These are phyloP conservation scores for Rhinopomastus cyanomelas DNA, from an alignment of 2,113 vertebrate species.

Conservation along the genomic window DNA sequence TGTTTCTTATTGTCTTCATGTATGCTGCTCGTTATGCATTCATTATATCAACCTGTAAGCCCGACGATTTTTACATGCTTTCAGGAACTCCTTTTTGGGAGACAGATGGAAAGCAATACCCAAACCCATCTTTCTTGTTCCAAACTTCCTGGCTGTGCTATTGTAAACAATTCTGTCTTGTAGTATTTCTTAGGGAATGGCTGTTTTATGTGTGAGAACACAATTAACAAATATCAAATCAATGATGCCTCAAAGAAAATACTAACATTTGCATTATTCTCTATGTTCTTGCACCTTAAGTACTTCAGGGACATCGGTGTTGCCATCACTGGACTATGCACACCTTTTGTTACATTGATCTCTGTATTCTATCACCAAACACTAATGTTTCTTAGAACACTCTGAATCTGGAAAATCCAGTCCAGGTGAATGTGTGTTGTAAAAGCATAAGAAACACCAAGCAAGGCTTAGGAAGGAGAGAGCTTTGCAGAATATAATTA, in stretches of 20 bases:
- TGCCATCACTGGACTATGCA: background rate
- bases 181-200: background rate
- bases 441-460: background rate
- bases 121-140: background rate
- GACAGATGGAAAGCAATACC: background rate
- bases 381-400: background rate
- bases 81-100: background rate
- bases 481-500: background rate
- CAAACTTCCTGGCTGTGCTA: background rate
- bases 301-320: background rate
- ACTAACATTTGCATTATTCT: background rate
- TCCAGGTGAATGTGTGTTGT: background rate
- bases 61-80: background rate
- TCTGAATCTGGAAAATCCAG: background rate
- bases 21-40: slow-evolving; percentile 34
- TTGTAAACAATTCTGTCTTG: background rate
- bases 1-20: slow-evolving; percentile 54
- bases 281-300: slow-evolving; percentile 3
- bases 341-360: background rate
- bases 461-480: background rate
- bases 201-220: background rate
- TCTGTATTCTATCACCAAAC: background rate
- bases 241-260: background rate
- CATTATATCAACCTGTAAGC: background rate
- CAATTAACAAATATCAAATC: background rate